Base-by-base conservation (phyloP, 2,888 invertebrate genomes). In the Rhogogaster chlorosoma region DNA sequence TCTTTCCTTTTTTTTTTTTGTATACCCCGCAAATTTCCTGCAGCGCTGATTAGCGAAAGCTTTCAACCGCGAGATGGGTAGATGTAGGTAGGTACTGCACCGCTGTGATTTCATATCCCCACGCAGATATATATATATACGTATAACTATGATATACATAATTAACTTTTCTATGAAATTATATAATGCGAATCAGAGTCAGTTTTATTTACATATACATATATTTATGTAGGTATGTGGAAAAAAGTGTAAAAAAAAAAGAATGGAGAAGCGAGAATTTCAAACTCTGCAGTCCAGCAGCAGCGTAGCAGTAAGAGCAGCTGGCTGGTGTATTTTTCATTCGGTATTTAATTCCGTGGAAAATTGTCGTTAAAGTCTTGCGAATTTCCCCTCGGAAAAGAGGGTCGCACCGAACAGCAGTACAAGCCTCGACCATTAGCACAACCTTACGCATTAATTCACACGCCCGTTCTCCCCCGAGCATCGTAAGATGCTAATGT, bases 361-460 rank as follows among this genome's bases (percentile, higher is more conserved):
- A 73, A 73, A 73, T 73, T 73, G 73, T 73, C 73, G 73, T 73
- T 42, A 73, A 73, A 42, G 73, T 71, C 32, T 45, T 73, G 29
- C 32, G 32, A 32, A 61, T 26, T 61, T 22, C 22, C 42, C 73
- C 22, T 73, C 22, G 73, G 42, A 42, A 73, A 73, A 38, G 42
- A 38, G 42, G 42, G 73, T 22, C 73, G 73, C 10, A 7, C 4
- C n/a, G 9, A 67, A 4, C 22, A 18, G 10, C 53, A 53, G n/a
- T 18, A 18, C 18, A 1, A 49, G 53, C 10, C 38, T 18, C 38
- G 73, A 29, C 73, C 73, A 73, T 73, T 73, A 73, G 67, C 67
- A 73, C 73, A 73, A 73, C 73, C 42, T 73, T 73, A 73, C 67
- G 67, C 73, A 73, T 73, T 73, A 73, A 73, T 73, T 73, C 73